Percentiles rank a stretch among this genome's conserved stretches.
Evolutionary conservation across 2,888 invertebrate species (phyloP).

Genomic region (Cataglyphis altisquamis): DNA sequence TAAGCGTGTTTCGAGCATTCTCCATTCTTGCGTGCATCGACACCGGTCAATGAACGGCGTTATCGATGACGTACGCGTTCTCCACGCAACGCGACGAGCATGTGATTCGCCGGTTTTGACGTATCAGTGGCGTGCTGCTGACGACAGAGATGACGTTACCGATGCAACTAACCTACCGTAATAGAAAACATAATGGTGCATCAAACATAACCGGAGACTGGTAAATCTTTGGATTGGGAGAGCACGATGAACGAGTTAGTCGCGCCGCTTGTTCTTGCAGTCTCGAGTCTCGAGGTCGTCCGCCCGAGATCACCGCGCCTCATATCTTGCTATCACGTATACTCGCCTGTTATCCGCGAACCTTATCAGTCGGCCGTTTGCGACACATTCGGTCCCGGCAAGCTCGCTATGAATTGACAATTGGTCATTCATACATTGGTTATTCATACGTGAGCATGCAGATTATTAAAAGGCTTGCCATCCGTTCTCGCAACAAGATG

Average conservation of each 20-base stretch:
- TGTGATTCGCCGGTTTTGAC: constrained; percentile 48
- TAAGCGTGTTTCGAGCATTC: not conserved
- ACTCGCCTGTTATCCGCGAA: constrained; percentile 77
- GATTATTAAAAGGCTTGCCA: not conserved
- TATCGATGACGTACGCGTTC: constrained; percentile 34
- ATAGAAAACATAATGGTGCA: constrained; percentile 85
- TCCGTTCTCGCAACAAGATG: no score
- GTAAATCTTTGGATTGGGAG: constrained; percentile 84
- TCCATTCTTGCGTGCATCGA: not conserved
- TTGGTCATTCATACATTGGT: constrained; percentile 44
- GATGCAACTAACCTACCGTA: constrained; percentile 86
- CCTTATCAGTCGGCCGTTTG: constrained; percentile 83
- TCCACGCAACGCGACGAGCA: constrained; percentile 20
- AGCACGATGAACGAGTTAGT: constrained; percentile 76
- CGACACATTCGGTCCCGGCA: constrained; percentile 72
- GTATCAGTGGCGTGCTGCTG: constrained; percentile 58
- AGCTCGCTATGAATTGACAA: constrained; percentile 77
- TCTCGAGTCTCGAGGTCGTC: constrained; percentile 14
- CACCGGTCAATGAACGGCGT: not conserved
- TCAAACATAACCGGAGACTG: constrained; percentile 85
- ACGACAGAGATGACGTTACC: constrained; percentile 78
- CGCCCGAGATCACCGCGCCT: not conserved
- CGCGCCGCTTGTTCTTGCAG: not conserved
- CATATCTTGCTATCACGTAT: constrained; percentile 56
- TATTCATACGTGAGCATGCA: not conserved